These are phyloP conservation scores for Hemicordylus capensis DNA, from an alignment of 2,113 vertebrate species.

Conservation along the genomic window DNA sequence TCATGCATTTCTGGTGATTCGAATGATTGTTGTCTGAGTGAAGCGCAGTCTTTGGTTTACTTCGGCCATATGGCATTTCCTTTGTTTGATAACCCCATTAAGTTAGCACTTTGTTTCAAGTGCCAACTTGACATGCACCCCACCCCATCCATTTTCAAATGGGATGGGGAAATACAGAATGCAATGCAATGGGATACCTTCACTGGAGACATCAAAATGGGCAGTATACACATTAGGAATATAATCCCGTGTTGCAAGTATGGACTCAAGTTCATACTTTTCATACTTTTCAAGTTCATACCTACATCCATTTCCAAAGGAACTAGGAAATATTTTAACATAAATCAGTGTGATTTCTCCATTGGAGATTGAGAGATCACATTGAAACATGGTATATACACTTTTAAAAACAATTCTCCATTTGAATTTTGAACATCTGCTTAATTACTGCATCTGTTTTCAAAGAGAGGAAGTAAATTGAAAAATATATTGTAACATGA, in stretches of 20 bases:
- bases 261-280: background rate
- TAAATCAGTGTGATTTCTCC: background rate
- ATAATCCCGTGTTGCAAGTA: background rate
- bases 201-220: background rate
- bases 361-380: background rate
- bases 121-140: background rate
- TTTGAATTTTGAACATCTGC: background rate
- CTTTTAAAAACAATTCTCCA: background rate
- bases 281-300: too few relatives aligned
- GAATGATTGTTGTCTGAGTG: background rate
- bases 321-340: background rate
- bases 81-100: background rate
- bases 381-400: background rate
- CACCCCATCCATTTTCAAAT: background rate
- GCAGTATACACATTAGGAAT: background rate
- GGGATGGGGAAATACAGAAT: background rate
- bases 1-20: background rate
- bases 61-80: background rate
- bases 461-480: background rate
- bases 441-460: background rate
- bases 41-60: background rate
- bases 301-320: background rate
- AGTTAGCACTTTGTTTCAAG: background rate
- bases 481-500: background rate
- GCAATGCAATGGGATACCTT: background rate